Conservation (phyloP, 1,140 invertebrate genomes). For the Ceratina japonica region DNA sequence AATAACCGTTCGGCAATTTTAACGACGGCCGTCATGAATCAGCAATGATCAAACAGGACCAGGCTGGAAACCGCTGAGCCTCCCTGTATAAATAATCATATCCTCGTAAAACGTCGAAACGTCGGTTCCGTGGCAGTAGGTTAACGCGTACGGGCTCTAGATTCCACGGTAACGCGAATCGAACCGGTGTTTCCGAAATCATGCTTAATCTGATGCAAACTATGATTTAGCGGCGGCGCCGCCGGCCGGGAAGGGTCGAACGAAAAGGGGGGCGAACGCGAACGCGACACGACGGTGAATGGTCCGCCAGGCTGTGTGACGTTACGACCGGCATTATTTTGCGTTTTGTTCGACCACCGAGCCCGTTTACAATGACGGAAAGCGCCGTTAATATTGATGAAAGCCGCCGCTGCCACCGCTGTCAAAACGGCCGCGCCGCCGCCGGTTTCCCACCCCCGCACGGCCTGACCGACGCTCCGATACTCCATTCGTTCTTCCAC, state of each 20-base stretch:
- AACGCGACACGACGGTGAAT: not conserved
- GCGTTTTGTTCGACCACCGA: slow-evolving; percentile 45
- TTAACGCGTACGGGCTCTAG: no score
- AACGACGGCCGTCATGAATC: not conserved
- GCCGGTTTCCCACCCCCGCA: slow-evolving; percentile 8
- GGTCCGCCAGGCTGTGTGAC: not conserved
- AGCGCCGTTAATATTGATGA: slow-evolving; percentile 58
- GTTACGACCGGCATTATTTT: slow-evolving; percentile 49
- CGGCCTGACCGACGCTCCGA: not conserved
- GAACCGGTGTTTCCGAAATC: slow-evolving; percentile 42
- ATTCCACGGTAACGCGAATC: slow-evolving; percentile 40
- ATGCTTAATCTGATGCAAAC: slow-evolving; percentile 46
- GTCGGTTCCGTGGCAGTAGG: no score
- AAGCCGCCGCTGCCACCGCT: slow-evolving; percentile 26
- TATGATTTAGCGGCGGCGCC: slow-evolving; percentile 49
- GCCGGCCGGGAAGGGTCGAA: not conserved
- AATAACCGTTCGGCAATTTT: not conserved
- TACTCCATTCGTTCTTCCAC: not conserved
- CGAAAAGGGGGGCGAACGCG: slow-evolving; percentile 5
- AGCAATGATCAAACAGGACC: not conserved
- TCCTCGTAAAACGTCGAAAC: slow-evolving; percentile 14
- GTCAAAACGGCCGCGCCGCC: slow-evolving; percentile 34
- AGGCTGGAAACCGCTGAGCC: not conserved
- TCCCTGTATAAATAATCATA: slow-evolving; percentile 26
- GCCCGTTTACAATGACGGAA: slow-evolving; percentile 50